Evolutionary conservation across 2,888 invertebrate genomes (phyloP).

Genomic region (Pammene fasciana): DNA sequence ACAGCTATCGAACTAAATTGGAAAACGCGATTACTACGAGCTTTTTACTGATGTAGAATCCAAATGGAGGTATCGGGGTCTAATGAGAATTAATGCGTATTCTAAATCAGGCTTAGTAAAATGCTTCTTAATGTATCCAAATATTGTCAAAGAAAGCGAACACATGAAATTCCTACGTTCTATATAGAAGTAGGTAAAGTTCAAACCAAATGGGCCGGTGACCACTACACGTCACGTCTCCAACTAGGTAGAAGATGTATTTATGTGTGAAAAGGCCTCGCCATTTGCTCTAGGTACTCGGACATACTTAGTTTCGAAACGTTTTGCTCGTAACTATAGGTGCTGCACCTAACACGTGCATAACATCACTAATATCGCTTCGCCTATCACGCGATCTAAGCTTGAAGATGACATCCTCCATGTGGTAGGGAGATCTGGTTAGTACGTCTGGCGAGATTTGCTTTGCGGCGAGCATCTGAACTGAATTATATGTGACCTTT

Average conservation of each 20-base stretch:
- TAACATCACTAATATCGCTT: constrained; percentile 12
- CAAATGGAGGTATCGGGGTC: background rate
- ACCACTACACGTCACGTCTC: too few species aligned
- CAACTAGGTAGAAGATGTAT: too few species aligned
- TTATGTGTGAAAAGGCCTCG: too few species aligned
- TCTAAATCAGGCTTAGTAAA: background rate
- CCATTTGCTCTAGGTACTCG: too few species aligned
- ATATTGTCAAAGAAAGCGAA: background rate
- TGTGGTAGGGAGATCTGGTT: constrained; percentile 2
- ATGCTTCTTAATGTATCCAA: background rate
- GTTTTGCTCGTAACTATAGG: too few species aligned
- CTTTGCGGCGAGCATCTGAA: constrained; percentile 19
- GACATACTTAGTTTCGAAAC: too few species aligned
- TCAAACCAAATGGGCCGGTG: too few species aligned
- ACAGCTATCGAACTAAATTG: constrained; percentile 35
- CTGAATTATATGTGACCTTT: too few species aligned
- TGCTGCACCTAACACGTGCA: too few species aligned
- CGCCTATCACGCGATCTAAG: constrained; percentile 29
- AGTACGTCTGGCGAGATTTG: constrained; percentile 13
- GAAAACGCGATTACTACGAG: too few species aligned
- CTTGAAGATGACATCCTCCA: background rate
- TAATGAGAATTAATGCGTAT: constrained; percentile 23
- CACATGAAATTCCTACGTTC: too few species aligned
- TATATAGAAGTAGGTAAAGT: too few species aligned
- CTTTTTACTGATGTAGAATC: constrained; percentile 25